Percentiles rank a stretch among this genome's conserved stretches.
These are phyloP conservation scores for Synaphobranchus kaupii DNA, from an alignment of 2,797 vertebrate species.

Conservation along the genomic window DNA sequence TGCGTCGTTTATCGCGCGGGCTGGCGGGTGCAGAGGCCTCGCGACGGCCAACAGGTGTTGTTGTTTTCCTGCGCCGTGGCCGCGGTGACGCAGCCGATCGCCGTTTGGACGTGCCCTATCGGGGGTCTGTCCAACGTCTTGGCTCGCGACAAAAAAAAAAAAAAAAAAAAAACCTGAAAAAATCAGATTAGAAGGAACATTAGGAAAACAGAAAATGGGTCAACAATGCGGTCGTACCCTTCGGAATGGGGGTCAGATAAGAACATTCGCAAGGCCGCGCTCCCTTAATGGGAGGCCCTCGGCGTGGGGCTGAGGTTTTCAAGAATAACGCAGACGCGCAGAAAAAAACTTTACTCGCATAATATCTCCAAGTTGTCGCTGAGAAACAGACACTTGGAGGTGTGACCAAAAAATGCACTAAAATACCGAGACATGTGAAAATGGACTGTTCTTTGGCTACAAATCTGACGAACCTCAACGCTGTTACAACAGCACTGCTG, in stretches of 20 bases:
- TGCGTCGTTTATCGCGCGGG: neutral
- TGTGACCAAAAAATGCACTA: neutral
- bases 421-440: neutral
- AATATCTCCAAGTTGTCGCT: neutral
- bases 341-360: neutral
- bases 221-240: constrained; percentile 1
- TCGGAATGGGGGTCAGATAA: neutral
- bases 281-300: neutral
- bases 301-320: neutral
- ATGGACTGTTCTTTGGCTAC: neutral
- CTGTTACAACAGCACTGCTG: neutral
- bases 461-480: neutral
- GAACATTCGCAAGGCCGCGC: neutral
- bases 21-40: neutral
- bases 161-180: neutral
- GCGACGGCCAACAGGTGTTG: neutral
- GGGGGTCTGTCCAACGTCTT: neutral
- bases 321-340: neutral
- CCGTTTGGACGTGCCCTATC: neutral
- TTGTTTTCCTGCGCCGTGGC: neutral
- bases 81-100: neutral
- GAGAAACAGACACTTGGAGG: neutral
- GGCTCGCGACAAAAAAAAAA: neutral
- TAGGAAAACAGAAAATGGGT: neutral
- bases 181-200: neutral